Conservation (phyloP, 2,113 vertebrate genomes). For the Struthidea cinerea region DNA sequence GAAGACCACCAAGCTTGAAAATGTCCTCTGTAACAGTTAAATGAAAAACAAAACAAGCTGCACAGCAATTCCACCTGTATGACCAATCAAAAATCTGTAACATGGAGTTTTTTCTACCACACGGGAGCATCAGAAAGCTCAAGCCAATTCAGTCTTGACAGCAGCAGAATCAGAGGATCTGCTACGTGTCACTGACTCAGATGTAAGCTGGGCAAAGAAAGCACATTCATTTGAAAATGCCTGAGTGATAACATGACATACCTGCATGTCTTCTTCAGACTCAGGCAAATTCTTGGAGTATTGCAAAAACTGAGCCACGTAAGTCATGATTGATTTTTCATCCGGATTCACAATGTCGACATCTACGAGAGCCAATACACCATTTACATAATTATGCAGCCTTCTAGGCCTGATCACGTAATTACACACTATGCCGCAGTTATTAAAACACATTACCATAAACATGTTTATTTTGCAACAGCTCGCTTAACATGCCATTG, state of each 20-base stretch:
- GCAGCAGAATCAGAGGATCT: not conserved
- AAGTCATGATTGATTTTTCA: constrained; percentile 98
- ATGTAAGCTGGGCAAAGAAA: not conserved
- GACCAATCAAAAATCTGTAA: not conserved
- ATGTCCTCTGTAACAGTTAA: not conserved
- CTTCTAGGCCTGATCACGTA: constrained; percentile 22
- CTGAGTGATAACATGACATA: constrained; percentile 32
- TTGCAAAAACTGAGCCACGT: constrained; percentile 93
- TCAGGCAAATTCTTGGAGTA: constrained; percentile 80
- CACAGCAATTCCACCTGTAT: not conserved
- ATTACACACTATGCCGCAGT: not conserved
- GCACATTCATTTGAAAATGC: not conserved
- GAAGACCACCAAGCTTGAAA: not conserved
- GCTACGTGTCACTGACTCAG: not conserved
- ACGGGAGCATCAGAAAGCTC: not conserved
- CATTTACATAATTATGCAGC: constrained; percentile 17
- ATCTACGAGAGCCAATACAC: constrained; percentile 73
- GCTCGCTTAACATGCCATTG: not conserved
- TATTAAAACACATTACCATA: constrained; percentile 31
- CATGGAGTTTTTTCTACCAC: not conserved
- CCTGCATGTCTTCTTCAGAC: constrained; percentile 74
- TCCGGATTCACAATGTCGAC: constrained; percentile 88
- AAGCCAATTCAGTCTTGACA: not conserved
- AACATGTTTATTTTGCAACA: constrained; percentile 39
- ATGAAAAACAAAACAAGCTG: not conserved